Evolutionary conservation across 2,888 invertebrate genomes (phyloP), one percentile per base, ranked within the genome.

Genomic region (Byasa hedistus): DNA sequence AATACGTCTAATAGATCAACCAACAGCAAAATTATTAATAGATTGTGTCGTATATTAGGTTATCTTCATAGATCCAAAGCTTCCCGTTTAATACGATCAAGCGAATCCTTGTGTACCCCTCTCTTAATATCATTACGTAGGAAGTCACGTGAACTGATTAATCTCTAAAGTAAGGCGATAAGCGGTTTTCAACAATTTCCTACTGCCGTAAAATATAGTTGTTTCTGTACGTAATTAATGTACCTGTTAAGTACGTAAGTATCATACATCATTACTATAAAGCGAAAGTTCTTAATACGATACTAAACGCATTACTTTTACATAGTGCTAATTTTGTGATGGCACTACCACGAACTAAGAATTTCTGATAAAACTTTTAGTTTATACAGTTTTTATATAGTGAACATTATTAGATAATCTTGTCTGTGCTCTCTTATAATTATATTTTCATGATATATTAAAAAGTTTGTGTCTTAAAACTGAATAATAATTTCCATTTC

Each of bases 71-170:
- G 21, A 17, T 24, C 12, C 60, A 64, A 64, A 58, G 58, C 54
- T 36, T 39, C 58, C 55, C 22, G 8, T 39, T 59, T 65, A 22
- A 65, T 59, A 27, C 24, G 55, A 59, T 65, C 55, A 65, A 19
- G 44, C 39, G 59, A 27, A 65, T 55, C 64, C 55, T 24, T 44
- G 44, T 65, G n/a, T 54, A 27, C 54, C 58, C n/a, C 27, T 17
- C n/a, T n/a, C 12, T 54, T 65, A 59, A 65, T 59, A 27, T 21
- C 44, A 59, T 64, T 44, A 64, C 21, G 4, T 39, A 55, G 44
- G 60, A 57, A 51, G 57, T 44, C 48, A 36, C 56, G 51, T 65
- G 24, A 65, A 56, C 55, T 60, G 51, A 61, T 65, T 65, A 65
- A 61, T 65, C 55, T 60, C 22, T 48, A 24, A 59, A 65, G 22